These are phyloP conservation scores for Epinotia demarniana DNA, from an alignment of 2,888 invertebrate genomes.

Conservation along the genomic window DNA sequence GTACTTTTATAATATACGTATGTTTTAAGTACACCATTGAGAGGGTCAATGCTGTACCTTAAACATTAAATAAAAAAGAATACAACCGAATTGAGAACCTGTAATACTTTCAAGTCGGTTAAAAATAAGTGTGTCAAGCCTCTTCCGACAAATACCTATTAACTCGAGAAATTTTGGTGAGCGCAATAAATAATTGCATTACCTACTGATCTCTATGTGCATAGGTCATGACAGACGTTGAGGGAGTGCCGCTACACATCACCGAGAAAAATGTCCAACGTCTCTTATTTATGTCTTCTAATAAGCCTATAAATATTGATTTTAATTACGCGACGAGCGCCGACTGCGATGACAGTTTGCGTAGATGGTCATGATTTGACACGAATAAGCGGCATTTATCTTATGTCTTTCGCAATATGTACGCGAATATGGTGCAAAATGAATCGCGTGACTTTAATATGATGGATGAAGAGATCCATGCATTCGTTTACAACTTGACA, in stretches of 20 bases:
- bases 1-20: too few species aligned
- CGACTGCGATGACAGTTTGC: slow-evolving; percentile 55
- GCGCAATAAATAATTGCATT: slow-evolving; percentile 15
- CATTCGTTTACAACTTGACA: background rate
- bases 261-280: slow-evolving; percentile 58
- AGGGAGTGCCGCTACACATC: slow-evolving; percentile 56
- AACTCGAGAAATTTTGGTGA: background rate
- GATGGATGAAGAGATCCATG: slow-evolving; percentile 9
- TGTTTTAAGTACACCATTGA: too few species aligned
- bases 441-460: slow-evolving; percentile 24
- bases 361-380: slow-evolving; percentile 59
- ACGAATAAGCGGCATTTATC: slow-evolving; percentile 49
- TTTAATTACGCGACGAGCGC: slow-evolving; percentile 65
- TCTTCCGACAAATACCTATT: background rate
- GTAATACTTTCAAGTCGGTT: too few species aligned
- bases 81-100: too few species aligned
- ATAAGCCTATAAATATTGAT: slow-evolving; percentile 70
- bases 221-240: slow-evolving; percentile 49
- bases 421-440: slow-evolving; percentile 35
- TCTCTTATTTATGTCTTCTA: slow-evolving; percentile 63
- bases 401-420: slow-evolving; percentile 23
- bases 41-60: too few species aligned
- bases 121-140: background rate
- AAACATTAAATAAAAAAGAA: too few species aligned
- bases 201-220: slow-evolving; percentile 1